These are phyloP conservation scores for Hirundo rustica DNA, from an alignment of 2,797 vertebrate genomes.

Conservation along the genomic window DNA sequence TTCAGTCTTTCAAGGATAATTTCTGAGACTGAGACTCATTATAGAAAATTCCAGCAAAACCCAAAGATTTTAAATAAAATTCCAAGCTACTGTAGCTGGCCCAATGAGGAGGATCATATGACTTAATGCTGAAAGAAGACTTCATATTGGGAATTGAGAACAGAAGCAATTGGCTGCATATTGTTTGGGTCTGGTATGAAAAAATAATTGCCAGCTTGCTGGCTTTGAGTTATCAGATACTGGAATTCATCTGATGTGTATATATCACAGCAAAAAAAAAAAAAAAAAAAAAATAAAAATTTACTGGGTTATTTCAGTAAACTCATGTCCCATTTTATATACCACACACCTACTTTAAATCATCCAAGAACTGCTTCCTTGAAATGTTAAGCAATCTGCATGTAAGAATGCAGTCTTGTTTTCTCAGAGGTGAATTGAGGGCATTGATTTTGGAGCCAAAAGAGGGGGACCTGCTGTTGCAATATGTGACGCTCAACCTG, in stretches of 20 bases:
- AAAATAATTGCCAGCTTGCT: not conserved
- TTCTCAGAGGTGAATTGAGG: not conserved
- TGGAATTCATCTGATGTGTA: not conserved
- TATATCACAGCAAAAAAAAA: not conserved
- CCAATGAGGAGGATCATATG: not conserved
- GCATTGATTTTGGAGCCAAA: not conserved
- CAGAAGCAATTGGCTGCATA: not conserved
- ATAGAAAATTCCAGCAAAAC: not conserved
- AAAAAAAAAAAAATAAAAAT: not conserved
- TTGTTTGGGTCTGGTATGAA: not conserved
- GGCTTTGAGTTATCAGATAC: not conserved
- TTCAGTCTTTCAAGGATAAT: not conserved
- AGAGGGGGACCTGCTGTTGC: not conserved
- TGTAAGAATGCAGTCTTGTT: not conserved
- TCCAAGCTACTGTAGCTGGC: not conserved
- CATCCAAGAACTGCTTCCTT: not conserved
- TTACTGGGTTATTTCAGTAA: not conserved
- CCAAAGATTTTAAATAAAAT: not conserved
- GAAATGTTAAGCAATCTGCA: not conserved
- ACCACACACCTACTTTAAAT: not conserved
- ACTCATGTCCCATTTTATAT: not conserved
- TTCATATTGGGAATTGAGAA: not conserved
- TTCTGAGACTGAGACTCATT: not conserved
- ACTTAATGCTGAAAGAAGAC: not conserved
- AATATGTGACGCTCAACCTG: not conserved